A percentile compares a stretch with the other conserved stretches of the same genome.
These are phyloP conservation scores for Phortica okadai DNA, from an alignment of 2,888 invertebrate species.

Conservation along the genomic window DNA sequence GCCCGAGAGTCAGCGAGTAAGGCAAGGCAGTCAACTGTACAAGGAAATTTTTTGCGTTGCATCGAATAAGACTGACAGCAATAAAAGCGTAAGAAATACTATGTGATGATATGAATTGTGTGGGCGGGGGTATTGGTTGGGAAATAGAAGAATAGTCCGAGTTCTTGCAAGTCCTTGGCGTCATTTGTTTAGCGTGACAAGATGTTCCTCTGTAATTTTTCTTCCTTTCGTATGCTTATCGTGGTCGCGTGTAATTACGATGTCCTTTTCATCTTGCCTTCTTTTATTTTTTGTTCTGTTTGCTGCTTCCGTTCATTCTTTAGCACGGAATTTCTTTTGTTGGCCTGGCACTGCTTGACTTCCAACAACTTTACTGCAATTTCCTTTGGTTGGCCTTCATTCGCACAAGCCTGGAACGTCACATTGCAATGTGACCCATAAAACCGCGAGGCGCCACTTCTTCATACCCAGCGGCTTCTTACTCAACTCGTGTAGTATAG, in stretches of 20 bases:
- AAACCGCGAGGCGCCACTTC: neutral
- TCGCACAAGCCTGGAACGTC: slow-evolving; percentile 15
- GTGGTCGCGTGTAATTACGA: slow-evolving; percentile 65
- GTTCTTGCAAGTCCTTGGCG: slow-evolving; percentile 59
- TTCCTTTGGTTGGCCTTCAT: slow-evolving; percentile 21
- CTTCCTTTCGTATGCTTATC: slow-evolving; percentile 54
- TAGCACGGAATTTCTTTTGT: neutral
- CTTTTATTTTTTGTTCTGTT: neutral
- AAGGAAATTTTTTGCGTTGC: slow-evolving; percentile 10
- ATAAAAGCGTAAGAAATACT: slow-evolving; percentile 9
- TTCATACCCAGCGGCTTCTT: neutral
- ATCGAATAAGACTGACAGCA: slow-evolving; percentile 10
- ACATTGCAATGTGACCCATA: slow-evolving; percentile 16
- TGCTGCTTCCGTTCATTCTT: neutral
- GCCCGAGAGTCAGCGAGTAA: neutral
- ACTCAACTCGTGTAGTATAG: neutral
- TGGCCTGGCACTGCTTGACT: neutral
- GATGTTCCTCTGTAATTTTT: slow-evolving; percentile 31
- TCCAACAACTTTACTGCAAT: slow-evolving; percentile 19
- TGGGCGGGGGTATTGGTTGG: neutral
- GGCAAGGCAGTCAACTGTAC: neutral
- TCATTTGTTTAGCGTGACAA: slow-evolving; percentile 56
- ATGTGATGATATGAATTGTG: neutral
- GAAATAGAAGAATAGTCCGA: neutral
- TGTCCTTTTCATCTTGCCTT: slow-evolving; percentile 17